These are phyloP conservation scores for Charanyca ferruginea DNA, from an alignment of 2,888 invertebrate genomes.

Conservation along the genomic window DNA sequence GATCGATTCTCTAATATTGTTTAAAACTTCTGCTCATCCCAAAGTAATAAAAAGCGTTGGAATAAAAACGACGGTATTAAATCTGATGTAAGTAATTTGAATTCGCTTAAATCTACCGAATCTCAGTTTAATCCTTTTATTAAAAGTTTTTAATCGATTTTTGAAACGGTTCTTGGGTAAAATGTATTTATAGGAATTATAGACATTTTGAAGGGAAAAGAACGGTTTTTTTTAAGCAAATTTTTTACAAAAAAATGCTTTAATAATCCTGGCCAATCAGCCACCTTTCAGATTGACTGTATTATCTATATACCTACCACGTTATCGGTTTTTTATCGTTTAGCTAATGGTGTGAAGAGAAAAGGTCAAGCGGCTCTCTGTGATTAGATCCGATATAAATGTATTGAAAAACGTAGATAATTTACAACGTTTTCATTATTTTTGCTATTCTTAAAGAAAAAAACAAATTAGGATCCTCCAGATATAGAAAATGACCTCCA, in stretches of 20 bases:
- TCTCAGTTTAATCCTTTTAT: conserved; percentile 55
- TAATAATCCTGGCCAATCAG: too few species aligned
- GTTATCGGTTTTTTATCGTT: too few species aligned
- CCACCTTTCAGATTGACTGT: too few species aligned
- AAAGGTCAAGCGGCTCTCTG: too few species aligned
- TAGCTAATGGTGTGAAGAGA: too few species aligned
- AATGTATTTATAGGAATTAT: conserved; percentile 27
- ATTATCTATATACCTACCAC: too few species aligned
- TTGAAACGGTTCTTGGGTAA: conserved; percentile 28
- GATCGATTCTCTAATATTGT: background rate
- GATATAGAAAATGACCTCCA: too few species aligned
- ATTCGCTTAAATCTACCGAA: conserved; percentile 32
- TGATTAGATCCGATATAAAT: too few species aligned
- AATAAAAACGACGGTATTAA: conserved; percentile 25
- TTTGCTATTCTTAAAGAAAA: too few species aligned
- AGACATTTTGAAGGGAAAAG: background rate
- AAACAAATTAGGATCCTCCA: too few species aligned
- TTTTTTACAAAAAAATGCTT: background rate
- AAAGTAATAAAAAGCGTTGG: conserved; percentile 7
- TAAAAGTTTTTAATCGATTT: conserved; percentile 59
- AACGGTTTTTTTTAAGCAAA: background rate
- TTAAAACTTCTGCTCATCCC: background rate
- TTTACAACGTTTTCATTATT: too few species aligned
- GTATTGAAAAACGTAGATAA: too few species aligned
- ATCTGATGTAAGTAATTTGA: conserved; percentile 31